Base-by-base conservation (phyloP, 2,113 vertebrate species). In the Colossoma macropomum region DNA sequence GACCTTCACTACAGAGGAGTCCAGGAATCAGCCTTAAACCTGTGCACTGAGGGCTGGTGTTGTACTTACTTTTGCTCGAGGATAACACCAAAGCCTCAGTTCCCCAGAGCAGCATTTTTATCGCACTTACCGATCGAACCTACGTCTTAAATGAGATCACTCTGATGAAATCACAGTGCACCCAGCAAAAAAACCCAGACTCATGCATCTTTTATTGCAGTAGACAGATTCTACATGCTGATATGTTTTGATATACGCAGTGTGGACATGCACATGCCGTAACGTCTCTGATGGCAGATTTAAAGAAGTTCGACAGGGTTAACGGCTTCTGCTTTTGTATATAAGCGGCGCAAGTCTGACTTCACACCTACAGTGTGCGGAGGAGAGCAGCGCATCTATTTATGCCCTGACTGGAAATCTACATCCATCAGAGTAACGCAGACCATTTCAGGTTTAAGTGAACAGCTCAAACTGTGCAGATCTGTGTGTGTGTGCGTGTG, bases 401-500 rank as follows among this genome's bases (percentile, higher is more conserved):
- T 27, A 62, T 21, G 7, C 23, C 56, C 56, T 10, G n/a, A 27
- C 21, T 62, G 9, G 12, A 62, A 27, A 62, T 27, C 59, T 27
- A 62, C 11, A 62, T 62, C 54, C 54, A 23, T 7, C 17, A 23
- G 5, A 56, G 17, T 11, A 32, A 30, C 11, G 16, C 19, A 13
- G 32, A 74, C 28, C n/a, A 52, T 52, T 28, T 52, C 25, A 50
- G 17, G 21, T 23, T 21, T 1, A 3, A 56, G 2, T 56, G 50
- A 52, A 52, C 50, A 52, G 50, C 50, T 5, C 50, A 1, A 23
- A 75, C 15, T 75, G 62, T 78, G 75, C 54, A 27, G 21, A 1
- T 48, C 48, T 69, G 65, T 83, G 77, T 62, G 76, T 74, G 32
- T 56, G 75, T 80, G 76, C 80, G 80, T 75, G 62, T 77, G 59